A percentile compares a stretch with the other conserved stretches of the same genome.
Evolutionary conservation across 2,797 vertebrate genomes (phyloP).

Genomic region (Psittacula echo): DNA sequence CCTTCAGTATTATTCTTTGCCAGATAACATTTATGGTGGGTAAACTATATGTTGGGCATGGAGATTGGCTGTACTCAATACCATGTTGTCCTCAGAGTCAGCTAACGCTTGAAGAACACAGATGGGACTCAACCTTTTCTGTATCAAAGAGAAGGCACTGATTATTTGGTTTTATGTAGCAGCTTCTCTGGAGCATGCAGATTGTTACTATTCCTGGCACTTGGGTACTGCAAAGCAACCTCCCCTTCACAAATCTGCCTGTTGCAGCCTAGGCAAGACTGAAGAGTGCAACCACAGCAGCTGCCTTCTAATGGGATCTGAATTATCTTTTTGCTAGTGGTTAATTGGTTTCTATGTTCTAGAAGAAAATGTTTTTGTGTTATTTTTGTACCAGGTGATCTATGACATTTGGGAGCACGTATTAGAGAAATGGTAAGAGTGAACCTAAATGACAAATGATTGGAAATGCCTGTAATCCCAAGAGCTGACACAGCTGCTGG

Average conservation of each 20-base stretch:
- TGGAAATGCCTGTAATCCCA: constrained; percentile 34
- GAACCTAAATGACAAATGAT: not conserved
- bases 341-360: not conserved
- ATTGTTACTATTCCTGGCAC: not conserved
- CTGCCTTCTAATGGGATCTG: not conserved
- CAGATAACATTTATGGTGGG: not conserved
- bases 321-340: not conserved
- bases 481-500: constrained; percentile 20
- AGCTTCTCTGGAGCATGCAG: not conserved
- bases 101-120: not conserved
- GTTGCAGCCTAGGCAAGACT: not conserved
- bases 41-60: not conserved
- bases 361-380: not conserved
- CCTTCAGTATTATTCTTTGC: not conserved
- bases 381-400: not conserved
- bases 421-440: not conserved
- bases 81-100: not conserved
- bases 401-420: not conserved
- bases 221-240: not conserved
- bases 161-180: not conserved
- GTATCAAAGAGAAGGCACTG: not conserved
- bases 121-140: not conserved
- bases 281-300: not conserved
- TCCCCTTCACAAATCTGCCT: not conserved
- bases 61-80: not conserved